Percentiles rank a stretch among this genome's conserved stretches.
Conservation (phyloP, 2,113 vertebrate genomes). For the Zootoca vivipara region DNA sequence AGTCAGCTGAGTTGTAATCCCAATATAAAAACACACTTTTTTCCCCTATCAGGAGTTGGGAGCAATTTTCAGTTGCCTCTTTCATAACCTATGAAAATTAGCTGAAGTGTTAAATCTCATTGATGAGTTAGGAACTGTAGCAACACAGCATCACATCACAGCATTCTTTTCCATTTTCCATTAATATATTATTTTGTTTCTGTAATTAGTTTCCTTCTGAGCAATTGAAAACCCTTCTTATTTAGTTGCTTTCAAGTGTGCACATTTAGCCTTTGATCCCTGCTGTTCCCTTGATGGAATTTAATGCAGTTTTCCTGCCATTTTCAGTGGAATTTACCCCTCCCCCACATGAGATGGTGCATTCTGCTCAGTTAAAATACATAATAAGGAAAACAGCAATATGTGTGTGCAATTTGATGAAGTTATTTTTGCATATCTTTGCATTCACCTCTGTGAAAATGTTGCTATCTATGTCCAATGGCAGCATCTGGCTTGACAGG, state of each 20-base stretch:
- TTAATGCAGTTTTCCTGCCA: fast-evolving
- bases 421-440: slow-evolving; percentile 13
- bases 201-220: slow-evolving; percentile 18
- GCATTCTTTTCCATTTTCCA: background rate
- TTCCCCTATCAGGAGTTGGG: background rate
- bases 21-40: background rate
- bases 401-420: background rate
- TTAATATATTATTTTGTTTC: slow-evolving; percentile 11
- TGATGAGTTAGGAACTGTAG: background rate
- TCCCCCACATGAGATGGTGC: background rate
- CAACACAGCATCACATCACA: background rate
- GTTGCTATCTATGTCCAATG: slow-evolving; percentile 37
- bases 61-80: background rate
- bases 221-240: slow-evolving; percentile 21
- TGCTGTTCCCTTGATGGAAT: background rate
- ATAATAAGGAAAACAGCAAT: background rate
- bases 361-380: background rate
- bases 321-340: background rate
- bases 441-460: slow-evolving; percentile 3
- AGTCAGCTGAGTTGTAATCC: background rate
- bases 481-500: slow-evolving; percentile 39
- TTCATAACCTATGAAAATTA: background rate
- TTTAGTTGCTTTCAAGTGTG: background rate
- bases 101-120: background rate
- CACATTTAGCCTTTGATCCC: background rate